Evolutionary conservation across 2,113 vertebrate genomes (phyloP).

Genomic region (Physeter macrocephalus): DNA sequence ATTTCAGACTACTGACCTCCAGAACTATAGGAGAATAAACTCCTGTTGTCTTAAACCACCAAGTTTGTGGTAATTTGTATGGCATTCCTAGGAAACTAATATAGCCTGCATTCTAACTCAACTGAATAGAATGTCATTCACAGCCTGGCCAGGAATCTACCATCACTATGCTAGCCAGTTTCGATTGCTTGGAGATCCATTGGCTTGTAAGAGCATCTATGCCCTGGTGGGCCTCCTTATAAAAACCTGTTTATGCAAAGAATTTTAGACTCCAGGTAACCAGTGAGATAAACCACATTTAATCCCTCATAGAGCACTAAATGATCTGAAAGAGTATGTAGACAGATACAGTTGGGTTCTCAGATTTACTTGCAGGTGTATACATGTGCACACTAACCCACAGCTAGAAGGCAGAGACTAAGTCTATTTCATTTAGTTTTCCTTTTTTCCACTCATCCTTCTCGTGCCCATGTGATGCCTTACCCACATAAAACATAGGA

Average conservation of each 20-base stretch:
- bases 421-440: background rate
- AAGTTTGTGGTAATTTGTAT: background rate
- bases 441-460: background rate
- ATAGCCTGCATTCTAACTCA: background rate
- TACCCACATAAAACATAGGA: background rate
- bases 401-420: background rate
- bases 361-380: background rate
- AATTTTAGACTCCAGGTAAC: background rate
- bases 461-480: background rate
- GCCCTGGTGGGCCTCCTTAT: background rate
- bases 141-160: background rate
- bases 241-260: background rate
- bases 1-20: background rate
- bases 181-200: background rate
- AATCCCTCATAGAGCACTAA: background rate
- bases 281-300: background rate
- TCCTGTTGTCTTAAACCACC: background rate
- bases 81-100: background rate
- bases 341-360: background rate
- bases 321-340: background rate
- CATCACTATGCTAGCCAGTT: background rate
- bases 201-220: background rate
- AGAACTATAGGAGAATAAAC: background rate
- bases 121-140: background rate
- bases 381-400: background rate